Conservation (phyloP, 2,113 vertebrate species). For the Osmerus eperlanus region DNA sequence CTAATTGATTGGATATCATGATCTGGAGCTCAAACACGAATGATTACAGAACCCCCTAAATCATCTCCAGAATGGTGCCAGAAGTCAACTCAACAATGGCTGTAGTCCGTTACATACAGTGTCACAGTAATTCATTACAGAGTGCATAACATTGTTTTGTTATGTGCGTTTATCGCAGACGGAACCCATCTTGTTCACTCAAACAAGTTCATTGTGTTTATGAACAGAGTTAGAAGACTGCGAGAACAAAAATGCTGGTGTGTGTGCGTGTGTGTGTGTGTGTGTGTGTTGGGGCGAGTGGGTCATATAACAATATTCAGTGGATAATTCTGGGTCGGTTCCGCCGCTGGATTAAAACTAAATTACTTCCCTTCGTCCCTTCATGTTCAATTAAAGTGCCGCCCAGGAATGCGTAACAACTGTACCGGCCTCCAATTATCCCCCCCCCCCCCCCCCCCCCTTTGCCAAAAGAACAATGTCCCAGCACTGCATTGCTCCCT, state of each 20-base stretch:
- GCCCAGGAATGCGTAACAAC: slow-evolving; percentile 31
- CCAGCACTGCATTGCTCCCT: slow-evolving; percentile 12
- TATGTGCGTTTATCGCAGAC: neutral
- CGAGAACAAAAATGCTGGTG: neutral
- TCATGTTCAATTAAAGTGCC: slow-evolving; percentile 56
- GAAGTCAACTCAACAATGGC: neutral
- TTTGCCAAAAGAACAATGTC: slow-evolving; percentile 18
- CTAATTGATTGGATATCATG: slow-evolving; percentile 13
- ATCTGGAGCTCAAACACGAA: neutral
- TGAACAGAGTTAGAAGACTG: neutral
- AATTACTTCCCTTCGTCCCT: slow-evolving; percentile 38
- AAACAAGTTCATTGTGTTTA: neutral
- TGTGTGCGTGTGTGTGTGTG: neutral
- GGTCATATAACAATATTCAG: neutral
- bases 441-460: slow-evolving; percentile 17
- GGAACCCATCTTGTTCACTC: neutral
- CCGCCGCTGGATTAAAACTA: slow-evolving; percentile 25
- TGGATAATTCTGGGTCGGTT: slow-evolving; percentile 50
- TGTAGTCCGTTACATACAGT: neutral
- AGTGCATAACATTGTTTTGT: neutral
- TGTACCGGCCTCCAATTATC: slow-evolving; percentile 40
- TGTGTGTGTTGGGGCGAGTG: slow-evolving; percentile 7
- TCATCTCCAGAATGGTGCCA: neutral
- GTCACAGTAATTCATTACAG: neutral
- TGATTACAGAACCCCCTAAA: neutral